phyloP scores from a whole-genome alignment of 1,140 invertebrate species.

The Euborellia annulipes region DNA sequence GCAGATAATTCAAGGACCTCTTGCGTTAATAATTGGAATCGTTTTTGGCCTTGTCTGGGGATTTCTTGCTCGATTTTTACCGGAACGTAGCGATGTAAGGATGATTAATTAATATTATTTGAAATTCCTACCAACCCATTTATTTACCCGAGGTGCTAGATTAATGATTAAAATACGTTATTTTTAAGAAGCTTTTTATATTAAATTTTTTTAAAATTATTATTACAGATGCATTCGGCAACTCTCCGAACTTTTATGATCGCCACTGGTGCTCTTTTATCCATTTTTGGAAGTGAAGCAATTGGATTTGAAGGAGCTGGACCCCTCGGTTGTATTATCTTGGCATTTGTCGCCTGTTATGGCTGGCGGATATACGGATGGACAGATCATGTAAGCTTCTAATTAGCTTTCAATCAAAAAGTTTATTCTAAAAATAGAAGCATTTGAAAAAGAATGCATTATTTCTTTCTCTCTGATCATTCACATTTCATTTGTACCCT shows the following conservation, averaged over 20 bases:
- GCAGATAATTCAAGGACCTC: slow-evolving; percentile 44
- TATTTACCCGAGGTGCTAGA: too few relatives aligned
- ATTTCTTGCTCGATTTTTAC: slow-evolving; percentile 50
- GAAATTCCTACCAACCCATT: too few relatives aligned
- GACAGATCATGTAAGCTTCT: too few relatives aligned
- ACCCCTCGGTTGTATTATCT: slow-evolving; percentile 39
- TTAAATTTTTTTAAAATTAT: too few relatives aligned
- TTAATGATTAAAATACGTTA: too few relatives aligned
- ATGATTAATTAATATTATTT: too few relatives aligned
- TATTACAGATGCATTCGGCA: slow-evolving; percentile 20
- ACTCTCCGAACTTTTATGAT: slow-evolving; percentile 32
- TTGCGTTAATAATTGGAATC: slow-evolving; percentile 57
- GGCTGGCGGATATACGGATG: slow-evolving; percentile 28
- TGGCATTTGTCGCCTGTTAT: slow-evolving; percentile 41
- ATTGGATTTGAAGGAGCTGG: slow-evolving; percentile 42
- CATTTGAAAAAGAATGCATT: too few relatives aligned
- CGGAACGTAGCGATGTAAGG: slow-evolving; percentile 55
- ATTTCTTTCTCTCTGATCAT: too few relatives aligned
- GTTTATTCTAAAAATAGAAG: too few relatives aligned
- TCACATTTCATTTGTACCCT: too few relatives aligned
- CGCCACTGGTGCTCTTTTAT: slow-evolving; percentile 35
- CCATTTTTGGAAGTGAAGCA: slow-evolving; percentile 40
- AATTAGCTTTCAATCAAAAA: too few relatives aligned
- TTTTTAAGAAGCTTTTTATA: too few relatives aligned
- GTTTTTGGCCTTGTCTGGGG: slow-evolving; percentile 61